phyloP scores from a whole-genome alignment of 2,888 invertebrate genomes.

The Temnothorax unifasciatus region DNA sequence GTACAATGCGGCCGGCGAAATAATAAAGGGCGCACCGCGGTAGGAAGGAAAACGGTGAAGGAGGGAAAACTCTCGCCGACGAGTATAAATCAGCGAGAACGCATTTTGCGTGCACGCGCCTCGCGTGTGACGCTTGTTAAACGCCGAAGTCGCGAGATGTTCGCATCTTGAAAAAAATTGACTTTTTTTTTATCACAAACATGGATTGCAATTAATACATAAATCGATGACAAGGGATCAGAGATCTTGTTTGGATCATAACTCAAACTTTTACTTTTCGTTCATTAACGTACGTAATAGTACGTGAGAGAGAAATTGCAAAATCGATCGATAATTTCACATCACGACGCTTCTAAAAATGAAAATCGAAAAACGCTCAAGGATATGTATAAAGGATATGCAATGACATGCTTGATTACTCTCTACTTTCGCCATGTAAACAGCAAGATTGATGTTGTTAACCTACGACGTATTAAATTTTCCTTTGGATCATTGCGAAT shows the following conservation, averaged over 20 bases:
- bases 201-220: constrained; percentile 3
- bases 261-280: constrained; percentile 15
- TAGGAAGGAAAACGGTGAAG: constrained; percentile 53
- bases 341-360: not conserved
- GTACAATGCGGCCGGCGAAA: constrained; percentile 60
- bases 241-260: not conserved
- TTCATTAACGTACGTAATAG: not conserved
- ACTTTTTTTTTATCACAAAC: not conserved
- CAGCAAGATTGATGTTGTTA: constrained; percentile 45
- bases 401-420: constrained; percentile 14
- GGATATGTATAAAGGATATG: not conserved
- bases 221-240: not conserved
- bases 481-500: constrained; percentile 13
- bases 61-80: constrained; percentile 58
- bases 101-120: constrained; percentile 14
- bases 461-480: constrained; percentile 28
- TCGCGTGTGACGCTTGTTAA: constrained; percentile 18
- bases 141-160: not conserved
- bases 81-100: constrained; percentile 64
- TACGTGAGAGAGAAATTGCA: not conserved
- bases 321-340: constrained; percentile 20
- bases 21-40: constrained; percentile 59
- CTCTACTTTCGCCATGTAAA: constrained; percentile 37
- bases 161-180: constrained; percentile 8
- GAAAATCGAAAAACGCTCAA: not conserved